Base-by-base conservation (phyloP, 2,797 vertebrate species). In the Helostoma temminkii region DNA sequence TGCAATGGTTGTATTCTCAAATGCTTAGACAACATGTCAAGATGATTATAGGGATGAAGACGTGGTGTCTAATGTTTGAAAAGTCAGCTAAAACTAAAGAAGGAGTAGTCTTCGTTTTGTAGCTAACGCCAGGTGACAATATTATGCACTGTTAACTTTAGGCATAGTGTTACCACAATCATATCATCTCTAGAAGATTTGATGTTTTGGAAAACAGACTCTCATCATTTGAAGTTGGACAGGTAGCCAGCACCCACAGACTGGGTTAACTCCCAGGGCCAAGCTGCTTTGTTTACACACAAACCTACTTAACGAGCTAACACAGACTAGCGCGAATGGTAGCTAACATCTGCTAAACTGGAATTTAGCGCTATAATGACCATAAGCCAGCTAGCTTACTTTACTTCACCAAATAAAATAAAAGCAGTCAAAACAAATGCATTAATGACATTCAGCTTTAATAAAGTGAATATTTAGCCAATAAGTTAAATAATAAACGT, bases 221-320 rank as follows among this genome's bases (percentile, higher is more conserved):
- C 3, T 19, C 2, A 9, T 15, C 0, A n/a, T 5, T 0, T 16
- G 1, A 1, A 11, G 37, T 14, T 60, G 10, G 7, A 3, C 14
- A 42, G 37, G 7, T 60, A 8, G 9, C 2, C 14, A 48, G 10
- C 8, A 49, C 5, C 2, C 14, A 4, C 3, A 9, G 21, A n/a
- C n/a, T n/a, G n/a, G n/a, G n/a, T n/a, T n/a, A 50, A 19, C 11
- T 18, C n/a, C 0, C 0, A 9, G 22, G 11, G 32, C 1, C 12
- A 34, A 49, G 26, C 15, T 19, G n/a, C n/a, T 60, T 37, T 78
- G 60, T 70, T 78, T 71, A 71, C 49, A 78, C 12, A 28, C 16
- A 64, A 24, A 37, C 14, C 3, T 11, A 15, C 7, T 12, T 21
- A 12, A 3, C 2, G 48, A 3, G 30, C 30, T 14, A 36, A 34